These are phyloP conservation scores for Encarsia formosa DNA, from an alignment of 2,888 invertebrate species.

Conservation along the genomic window DNA sequence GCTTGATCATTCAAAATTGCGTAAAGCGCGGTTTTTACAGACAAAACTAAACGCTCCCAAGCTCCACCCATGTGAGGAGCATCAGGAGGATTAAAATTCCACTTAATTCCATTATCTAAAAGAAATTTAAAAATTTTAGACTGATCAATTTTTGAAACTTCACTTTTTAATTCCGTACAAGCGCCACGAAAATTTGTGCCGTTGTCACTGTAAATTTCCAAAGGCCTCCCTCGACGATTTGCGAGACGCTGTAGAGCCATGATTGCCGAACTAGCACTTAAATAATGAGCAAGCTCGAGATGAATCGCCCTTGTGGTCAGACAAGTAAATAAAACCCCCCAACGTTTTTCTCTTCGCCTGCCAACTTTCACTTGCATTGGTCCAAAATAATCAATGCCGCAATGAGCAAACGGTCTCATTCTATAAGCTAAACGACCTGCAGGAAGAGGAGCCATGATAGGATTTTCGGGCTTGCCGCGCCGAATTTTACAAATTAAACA, in stretches of 20 bases:
- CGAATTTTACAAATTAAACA: constrained; percentile 3
- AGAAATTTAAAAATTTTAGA: not conserved
- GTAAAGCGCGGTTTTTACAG: constrained; percentile 4
- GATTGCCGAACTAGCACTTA: too few relatives aligned
- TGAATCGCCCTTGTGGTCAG: too few relatives aligned
- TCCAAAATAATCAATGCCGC: too few relatives aligned
- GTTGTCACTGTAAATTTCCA: constrained; percentile 9
- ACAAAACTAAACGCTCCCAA: constrained; percentile 9
- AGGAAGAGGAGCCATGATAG: too few relatives aligned
- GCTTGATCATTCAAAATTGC: not conserved
- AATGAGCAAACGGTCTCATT: constrained; percentile 22
- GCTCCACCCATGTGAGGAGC: constrained; percentile 12
- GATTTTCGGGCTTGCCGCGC: too few relatives aligned
- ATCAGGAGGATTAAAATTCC: not conserved
- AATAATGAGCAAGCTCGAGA: too few relatives aligned
- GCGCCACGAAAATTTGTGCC: not conserved
- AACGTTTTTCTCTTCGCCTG: too few relatives aligned
- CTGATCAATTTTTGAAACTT: not conserved
- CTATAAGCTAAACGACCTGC: constrained; percentile 17
- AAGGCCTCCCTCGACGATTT: not conserved
- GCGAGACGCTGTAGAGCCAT: constrained; percentile 12
- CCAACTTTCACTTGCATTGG: too few relatives aligned
- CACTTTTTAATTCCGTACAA: not conserved
- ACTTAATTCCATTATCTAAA: not conserved
- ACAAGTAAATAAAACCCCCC: too few relatives aligned